A percentile compares a stretch with the other conserved stretches of the same genome.
Conservation (phyloP, 2,797 vertebrate genomes). For the Perodicticus potto region DNA sequence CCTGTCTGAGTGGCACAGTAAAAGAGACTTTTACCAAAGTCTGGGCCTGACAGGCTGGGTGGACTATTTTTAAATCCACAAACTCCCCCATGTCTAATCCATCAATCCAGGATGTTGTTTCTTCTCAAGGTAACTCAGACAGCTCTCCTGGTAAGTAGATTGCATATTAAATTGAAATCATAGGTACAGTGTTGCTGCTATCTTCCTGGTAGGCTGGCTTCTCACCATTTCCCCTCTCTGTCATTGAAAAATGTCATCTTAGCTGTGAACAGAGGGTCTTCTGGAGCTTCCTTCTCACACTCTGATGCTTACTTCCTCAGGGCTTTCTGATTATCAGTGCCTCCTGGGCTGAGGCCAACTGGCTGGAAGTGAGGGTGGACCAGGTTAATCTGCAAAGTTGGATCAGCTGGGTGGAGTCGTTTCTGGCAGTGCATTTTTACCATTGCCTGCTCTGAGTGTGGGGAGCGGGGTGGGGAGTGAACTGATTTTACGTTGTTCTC, state of each 20-base stretch:
- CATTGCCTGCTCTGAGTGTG: fast-evolving
- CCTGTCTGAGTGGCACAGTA: conserved; percentile 48
- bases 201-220: background rate
- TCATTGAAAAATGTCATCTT: conserved; percentile 64
- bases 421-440: background rate
- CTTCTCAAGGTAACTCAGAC: conserved; percentile 69
- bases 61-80: conserved; percentile 63
- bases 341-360: background rate
- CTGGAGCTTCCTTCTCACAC: background rate
- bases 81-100: background rate
- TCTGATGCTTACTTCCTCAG: background rate
- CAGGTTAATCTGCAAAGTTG: background rate
- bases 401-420: background rate
- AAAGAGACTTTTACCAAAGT: conserved; percentile 36
- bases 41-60: conserved; percentile 53
- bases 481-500: background rate
- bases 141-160: conserved; percentile 51
- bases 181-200: background rate
- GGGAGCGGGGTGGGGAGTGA: background rate
- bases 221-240: conserved; percentile 47
- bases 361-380: background rate
- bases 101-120: conserved; percentile 65
- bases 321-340: background rate
- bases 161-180: conserved; percentile 69
- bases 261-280: background rate